phyloP scores from a whole-genome alignment of 2,113 vertebrate genomes.

The Probosciger aterrimus region DNA sequence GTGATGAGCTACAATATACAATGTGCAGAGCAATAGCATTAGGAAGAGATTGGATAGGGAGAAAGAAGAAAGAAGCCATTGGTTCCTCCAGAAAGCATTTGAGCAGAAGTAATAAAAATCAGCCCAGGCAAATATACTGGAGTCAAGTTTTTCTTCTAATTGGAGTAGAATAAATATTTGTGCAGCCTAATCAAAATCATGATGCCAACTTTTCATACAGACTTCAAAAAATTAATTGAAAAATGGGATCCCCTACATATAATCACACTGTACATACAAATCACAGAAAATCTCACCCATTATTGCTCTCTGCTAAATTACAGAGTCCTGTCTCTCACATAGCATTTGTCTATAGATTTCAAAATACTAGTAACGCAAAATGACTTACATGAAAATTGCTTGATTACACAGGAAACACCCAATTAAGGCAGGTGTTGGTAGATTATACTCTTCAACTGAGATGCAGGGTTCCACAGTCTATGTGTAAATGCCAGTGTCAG shows the following conservation, averaged over 20 bases:
- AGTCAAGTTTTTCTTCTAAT: neutral
- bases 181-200: neutral
- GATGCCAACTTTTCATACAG: neutral
- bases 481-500: neutral
- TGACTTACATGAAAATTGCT: neutral
- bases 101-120: neutral
- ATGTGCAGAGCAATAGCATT: neutral
- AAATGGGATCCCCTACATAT: neutral
- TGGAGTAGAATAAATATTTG: conserved; percentile 6
- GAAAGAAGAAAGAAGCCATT: neutral
- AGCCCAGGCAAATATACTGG: neutral
- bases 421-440: neutral
- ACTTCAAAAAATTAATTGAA: neutral
- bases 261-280: neutral
- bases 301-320: neutral
- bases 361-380: neutral
- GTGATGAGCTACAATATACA: neutral
- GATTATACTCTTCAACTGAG: neutral
- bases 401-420: neutral
- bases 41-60: neutral
- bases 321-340: neutral
- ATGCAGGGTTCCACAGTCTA: neutral
- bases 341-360: neutral
- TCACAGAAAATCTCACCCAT: neutral
- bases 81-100: neutral